Evolutionary conservation across 2,888 invertebrate genomes (phyloP).

Genomic region (Diaperis boleti): DNA sequence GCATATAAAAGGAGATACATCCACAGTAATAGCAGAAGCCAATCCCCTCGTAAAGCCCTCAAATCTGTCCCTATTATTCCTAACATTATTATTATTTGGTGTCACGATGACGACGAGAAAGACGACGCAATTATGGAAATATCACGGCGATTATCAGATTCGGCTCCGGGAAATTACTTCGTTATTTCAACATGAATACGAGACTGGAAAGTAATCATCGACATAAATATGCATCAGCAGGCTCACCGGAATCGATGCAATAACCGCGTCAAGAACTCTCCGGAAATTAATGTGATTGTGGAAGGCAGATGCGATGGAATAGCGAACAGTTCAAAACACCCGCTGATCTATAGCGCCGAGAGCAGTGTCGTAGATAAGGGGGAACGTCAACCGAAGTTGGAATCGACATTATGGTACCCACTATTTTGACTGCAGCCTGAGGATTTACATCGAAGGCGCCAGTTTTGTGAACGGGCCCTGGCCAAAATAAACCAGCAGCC

Average conservation of each 20-base stretch:
- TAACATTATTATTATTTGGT: no score
- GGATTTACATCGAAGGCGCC: no score
- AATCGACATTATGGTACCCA: no score
- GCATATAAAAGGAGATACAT: no score
- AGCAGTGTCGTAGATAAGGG: no score
- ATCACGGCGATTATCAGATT: constrained; percentile 39
- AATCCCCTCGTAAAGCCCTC: no score
- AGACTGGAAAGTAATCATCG: constrained; percentile 27
- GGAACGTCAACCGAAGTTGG: no score
- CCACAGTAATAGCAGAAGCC: no score
- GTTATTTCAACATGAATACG: constrained; percentile 38
- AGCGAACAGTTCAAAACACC: neutral
- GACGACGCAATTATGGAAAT: constrained; percentile 39
- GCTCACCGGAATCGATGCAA: constrained; percentile 21
- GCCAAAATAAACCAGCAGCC: no score
- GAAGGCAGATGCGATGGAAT: constrained; percentile 9
- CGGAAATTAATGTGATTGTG: constrained; percentile 26
- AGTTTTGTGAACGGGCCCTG: no score
- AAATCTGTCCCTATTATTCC: no score
- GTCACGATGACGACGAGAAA: constrained; percentile 18
- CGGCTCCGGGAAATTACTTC: constrained; percentile 38
- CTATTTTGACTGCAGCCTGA: no score
- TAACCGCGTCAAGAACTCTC: constrained; percentile 20
- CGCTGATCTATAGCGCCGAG: neutral
- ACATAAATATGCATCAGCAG: constrained; percentile 34